These are phyloP conservation scores for Stegana nigrithorax DNA, from an alignment of 2,888 invertebrate species.

Conservation along the genomic window DNA sequence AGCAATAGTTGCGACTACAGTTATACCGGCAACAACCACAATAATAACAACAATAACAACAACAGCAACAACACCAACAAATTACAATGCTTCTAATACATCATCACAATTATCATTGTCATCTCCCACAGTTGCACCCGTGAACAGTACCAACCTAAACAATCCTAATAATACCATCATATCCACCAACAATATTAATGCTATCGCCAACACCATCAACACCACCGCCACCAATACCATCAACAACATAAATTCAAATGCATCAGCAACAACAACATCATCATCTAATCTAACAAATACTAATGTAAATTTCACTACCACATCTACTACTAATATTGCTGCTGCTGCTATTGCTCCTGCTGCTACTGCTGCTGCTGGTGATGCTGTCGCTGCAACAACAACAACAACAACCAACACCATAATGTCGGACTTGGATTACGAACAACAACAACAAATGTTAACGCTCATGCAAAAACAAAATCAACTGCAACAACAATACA, in stretches of 20 bases:
- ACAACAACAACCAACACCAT: conserved; percentile 24
- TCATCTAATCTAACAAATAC: conserved; percentile 58
- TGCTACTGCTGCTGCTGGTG: conserved; percentile 25
- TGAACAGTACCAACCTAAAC: conserved; percentile 38
- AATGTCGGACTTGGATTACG: conserved; percentile 11
- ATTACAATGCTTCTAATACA: conserved; percentile 37
- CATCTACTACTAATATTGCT: conserved; percentile 60
- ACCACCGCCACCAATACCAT: conserved; percentile 10
- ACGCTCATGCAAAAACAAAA: conserved; percentile 62
- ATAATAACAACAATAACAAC: conserved; percentile 13
- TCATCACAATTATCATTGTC: conserved; percentile 54
- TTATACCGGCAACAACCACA: conserved; percentile 28
- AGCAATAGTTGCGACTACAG: conserved; percentile 42
- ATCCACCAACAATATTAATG: conserved; percentile 31
- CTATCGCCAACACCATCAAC: conserved; percentile 3
- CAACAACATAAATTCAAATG: conserved; percentile 29
- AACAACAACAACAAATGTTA: conserved; percentile 62
- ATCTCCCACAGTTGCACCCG: conserved; percentile 54
- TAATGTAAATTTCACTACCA: conserved; percentile 63
- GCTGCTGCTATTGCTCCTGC: conserved; percentile 31
- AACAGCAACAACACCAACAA: conserved; percentile 26
- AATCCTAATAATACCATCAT: conserved; percentile 31
- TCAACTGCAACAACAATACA: conserved; percentile 61
- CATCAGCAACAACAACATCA: conserved; percentile 38
- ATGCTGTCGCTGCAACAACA: conserved; percentile 34